phyloP scores from a whole-genome alignment of 2,797 vertebrate genomes.

The Gymnothorax reevesii region DNA sequence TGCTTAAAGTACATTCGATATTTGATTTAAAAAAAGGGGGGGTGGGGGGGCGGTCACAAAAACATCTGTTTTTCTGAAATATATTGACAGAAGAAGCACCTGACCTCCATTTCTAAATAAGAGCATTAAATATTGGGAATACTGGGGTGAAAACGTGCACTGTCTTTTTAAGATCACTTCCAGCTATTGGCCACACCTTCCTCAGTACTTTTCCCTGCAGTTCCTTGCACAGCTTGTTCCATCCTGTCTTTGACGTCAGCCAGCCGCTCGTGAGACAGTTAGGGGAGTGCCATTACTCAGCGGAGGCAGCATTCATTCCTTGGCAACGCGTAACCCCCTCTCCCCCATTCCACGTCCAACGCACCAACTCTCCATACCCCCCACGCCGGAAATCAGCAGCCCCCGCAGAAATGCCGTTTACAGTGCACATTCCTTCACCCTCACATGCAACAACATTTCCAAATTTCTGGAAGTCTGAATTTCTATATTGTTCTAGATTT shows the following conservation, averaged over 20 bases:
- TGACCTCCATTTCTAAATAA: not conserved
- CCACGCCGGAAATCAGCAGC: constrained; percentile 21
- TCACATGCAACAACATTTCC: constrained; percentile 12
- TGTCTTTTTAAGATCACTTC: constrained; percentile 57
- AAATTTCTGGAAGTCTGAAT: constrained; percentile 1
- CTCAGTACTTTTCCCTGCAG: constrained; percentile 65
- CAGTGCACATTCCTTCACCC: constrained; percentile 2
- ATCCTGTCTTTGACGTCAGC: constrained; percentile 70
- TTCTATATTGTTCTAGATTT: not conserved
- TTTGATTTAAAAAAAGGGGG: no score
- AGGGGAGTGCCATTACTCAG: constrained; percentile 73
- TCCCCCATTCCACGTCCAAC: constrained; percentile 31
- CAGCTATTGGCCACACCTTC: constrained; percentile 62
- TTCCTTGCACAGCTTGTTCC: constrained; percentile 54
- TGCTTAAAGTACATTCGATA: no score
- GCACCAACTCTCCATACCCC: constrained; percentile 40
- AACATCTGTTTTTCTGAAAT: not conserved
- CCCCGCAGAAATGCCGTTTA: not conserved
- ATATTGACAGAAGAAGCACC: no score
- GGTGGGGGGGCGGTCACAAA: not conserved
- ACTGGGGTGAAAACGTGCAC: not conserved
- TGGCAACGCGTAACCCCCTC: constrained; percentile 53
- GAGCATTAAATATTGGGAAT: not conserved
- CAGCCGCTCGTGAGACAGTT: constrained; percentile 38
- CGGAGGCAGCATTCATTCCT: constrained; percentile 72